phyloP scores from a whole-genome alignment of 2,797 vertebrate genomes.

The Myoxocephalus aenaeus region DNA sequence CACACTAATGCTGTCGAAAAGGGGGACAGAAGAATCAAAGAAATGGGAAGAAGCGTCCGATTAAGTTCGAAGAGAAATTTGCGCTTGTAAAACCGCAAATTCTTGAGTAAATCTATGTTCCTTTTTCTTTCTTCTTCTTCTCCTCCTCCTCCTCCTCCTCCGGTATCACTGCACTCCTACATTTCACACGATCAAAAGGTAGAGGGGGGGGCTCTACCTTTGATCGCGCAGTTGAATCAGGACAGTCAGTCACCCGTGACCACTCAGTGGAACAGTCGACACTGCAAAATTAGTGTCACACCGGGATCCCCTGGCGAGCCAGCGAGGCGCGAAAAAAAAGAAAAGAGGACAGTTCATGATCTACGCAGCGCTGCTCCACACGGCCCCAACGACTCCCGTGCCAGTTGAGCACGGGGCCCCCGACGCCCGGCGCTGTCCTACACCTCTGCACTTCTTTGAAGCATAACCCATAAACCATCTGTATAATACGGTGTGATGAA shows the following conservation, averaged over 20 bases:
- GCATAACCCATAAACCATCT: conserved; percentile 76
- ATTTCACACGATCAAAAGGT: no score
- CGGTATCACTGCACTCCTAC: conserved; percentile 18
- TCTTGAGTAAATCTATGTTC: conserved; percentile 1
- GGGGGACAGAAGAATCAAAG: conserved; percentile 20
- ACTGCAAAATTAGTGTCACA: conserved; percentile 86
- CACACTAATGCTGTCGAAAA: conserved; percentile 15
- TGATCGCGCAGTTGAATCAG: conserved; percentile 77
- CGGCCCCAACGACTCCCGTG: conserved; percentile 69
- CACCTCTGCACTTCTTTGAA: conserved; percentile 69
- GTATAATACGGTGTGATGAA: conserved; percentile 65
- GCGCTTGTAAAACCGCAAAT: conserved; percentile 1
- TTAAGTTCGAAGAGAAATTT: conserved; percentile 19
- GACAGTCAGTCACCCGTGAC: conserved; percentile 90
- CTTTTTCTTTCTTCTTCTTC: not conserved
- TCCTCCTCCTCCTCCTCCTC: not conserved
- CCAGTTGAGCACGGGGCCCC: conserved; percentile 54
- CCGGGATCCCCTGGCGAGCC: conserved; percentile 86
- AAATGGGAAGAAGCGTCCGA: conserved; percentile 18
- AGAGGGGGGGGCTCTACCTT: no score
- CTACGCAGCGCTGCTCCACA: conserved; percentile 65
- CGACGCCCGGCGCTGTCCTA: conserved; percentile 58
- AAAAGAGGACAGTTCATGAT: conserved; percentile 84
- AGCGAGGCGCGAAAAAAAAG: conserved; percentile 81
- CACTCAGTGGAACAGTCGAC: conserved; percentile 86